Evolutionary conservation across 2,113 vertebrate species (phyloP).

Genomic region (Tetrax tetrax): DNA sequence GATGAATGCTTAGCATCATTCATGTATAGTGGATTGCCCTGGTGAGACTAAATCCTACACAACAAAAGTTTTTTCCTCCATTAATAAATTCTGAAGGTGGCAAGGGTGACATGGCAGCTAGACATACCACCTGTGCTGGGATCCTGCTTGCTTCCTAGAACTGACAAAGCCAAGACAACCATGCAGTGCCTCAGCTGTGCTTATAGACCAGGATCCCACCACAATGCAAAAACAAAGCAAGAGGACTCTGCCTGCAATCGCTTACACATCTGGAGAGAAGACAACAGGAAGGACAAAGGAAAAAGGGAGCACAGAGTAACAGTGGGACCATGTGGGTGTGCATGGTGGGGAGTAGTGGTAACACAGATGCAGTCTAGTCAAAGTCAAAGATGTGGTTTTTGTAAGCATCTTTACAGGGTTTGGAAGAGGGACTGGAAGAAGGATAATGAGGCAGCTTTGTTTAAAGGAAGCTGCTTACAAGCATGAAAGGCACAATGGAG

Average conservation of each 20-base stretch:
- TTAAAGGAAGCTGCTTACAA: neutral
- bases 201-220: neutral
- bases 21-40: neutral
- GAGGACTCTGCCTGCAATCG: neutral
- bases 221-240: neutral
- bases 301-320: neutral
- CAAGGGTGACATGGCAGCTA: rapidly evolving
- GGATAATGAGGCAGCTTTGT: neutral
- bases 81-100: neutral
- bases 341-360: neutral
- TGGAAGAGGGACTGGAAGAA: neutral
- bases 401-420: neutral
- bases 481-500: neutral
- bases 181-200: neutral
- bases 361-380: neutral
- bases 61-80: neutral
- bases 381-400: neutral
- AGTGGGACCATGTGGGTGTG: neutral
- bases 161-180: neutral
- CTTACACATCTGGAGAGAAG: neutral
- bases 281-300: neutral
- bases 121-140: neutral
- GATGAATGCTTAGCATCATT: neutral
- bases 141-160: neutral
- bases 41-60: neutral